Evolutionary conservation across 2,888 invertebrate genomes (phyloP), one percentile per base, ranked within the genome.

Genomic region (Strigamia crassipes): DNA sequence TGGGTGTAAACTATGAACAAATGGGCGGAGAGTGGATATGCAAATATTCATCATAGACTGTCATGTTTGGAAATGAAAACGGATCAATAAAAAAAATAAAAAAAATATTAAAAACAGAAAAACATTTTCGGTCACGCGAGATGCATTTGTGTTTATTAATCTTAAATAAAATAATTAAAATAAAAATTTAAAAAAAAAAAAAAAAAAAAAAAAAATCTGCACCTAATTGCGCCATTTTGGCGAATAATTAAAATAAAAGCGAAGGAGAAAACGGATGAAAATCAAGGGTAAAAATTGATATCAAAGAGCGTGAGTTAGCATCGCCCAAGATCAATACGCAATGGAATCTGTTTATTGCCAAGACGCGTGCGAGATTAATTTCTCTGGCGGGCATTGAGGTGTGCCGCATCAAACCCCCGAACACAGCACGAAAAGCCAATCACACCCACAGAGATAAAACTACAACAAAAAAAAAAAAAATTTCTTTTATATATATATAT

Each of bases 301-400:
- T 73, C 27, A 73, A 73, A 73, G 73, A 73, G 73, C 27, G 73
- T 73, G 73, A 73, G 73, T 73, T 73, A 73, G 73, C 73, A 73
- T 73, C 73, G 73, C 73, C 73, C 73, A 73, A 78, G 79, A 78
- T 78, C 79, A 78, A 78, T 78, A 78, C 42, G 79, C 79, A 41
- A 78, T 78, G 79, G 79, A 78, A 78, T 78, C 79, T 78, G 79
- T 78, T 78, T 78, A 78, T 78, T 78, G 79, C 79, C 38, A 42
- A 38, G 80, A 23, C 46, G 46, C 80, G 80, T 80, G 80, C 56
- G 56, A 46, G 80, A 80, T 80, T 80, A 80, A 80, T 80, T 80
- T 78, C 79, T 42, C 46, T 42, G 46, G 80, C 80, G 46, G 80
- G 42, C 80, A 80, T 46, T 51, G 80, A 80, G 80, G 80, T 80